phyloP scores from a whole-genome alignment of 2,113 vertebrate genomes.

The Rissa tridactyla region DNA sequence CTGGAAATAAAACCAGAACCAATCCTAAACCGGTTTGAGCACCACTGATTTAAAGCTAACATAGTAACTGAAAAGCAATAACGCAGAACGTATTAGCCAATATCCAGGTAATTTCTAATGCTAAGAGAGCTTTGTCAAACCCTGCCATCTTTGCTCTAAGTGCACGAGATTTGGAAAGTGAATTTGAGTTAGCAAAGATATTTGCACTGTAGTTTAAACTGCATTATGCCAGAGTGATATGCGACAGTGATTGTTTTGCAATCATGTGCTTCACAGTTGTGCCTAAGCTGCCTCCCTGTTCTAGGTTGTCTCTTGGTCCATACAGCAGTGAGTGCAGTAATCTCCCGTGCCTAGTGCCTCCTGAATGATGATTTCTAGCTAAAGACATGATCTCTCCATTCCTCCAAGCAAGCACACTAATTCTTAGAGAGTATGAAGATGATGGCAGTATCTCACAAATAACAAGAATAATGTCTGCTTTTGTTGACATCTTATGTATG shows the following conservation, averaged over 20 bases:
- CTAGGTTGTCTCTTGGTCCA: no score
- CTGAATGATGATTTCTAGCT: neutral
- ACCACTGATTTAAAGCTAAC: neutral
- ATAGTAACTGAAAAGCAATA: neutral
- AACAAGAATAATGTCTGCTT: neutral
- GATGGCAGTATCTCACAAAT: neutral
- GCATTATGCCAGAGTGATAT: no score
- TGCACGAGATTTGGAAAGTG: neutral
- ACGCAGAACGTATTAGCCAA: neutral
- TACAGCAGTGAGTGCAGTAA: neutral
- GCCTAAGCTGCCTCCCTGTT: neutral
- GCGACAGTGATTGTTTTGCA: no score
- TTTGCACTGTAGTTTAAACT: neutral
- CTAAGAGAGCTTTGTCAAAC: neutral
- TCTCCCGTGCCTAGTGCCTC: neutral
- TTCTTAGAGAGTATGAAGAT: neutral
- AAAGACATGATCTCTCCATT: neutral
- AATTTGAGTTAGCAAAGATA: neutral
- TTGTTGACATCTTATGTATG: neutral
- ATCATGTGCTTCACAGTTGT: neutral
- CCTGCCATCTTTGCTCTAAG: neutral
- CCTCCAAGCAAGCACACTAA: neutral
- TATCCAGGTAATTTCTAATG: neutral
- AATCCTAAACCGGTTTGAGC: neutral
- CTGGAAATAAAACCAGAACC: neutral